A percentile compares a stretch with the other conserved stretches of the same genome.
These are phyloP conservation scores for Eupithecia tripunctaria DNA, from an alignment of 2,888 invertebrate species.

Conservation along the genomic window DNA sequence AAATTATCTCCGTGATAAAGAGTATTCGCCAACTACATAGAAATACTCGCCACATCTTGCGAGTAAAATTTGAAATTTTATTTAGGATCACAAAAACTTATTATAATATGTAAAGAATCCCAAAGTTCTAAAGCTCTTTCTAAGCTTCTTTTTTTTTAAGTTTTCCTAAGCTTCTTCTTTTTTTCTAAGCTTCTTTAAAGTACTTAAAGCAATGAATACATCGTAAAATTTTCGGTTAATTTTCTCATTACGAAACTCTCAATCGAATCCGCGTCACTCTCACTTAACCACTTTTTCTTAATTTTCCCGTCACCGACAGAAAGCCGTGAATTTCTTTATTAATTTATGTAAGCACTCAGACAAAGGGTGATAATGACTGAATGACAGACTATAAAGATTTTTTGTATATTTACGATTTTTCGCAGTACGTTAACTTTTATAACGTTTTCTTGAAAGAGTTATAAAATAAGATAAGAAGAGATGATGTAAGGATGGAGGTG, in stretches of 20 bases:
- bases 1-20: too few species aligned
- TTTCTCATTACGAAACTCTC: not conserved
- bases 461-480: conserved; percentile 2
- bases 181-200: not conserved
- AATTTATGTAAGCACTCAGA: conserved; percentile 81
- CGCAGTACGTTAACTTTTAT: conserved; percentile 71
- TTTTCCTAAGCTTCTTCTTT: too few species aligned
- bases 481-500: not conserved
- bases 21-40: too few species aligned
- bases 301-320: conserved; percentile 73
- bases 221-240: not conserved
- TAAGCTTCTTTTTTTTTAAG: too few species aligned
- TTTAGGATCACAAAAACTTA: not conserved
- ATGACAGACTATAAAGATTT: conserved; percentile 62
- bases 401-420: conserved; percentile 63
- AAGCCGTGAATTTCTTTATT: conserved; percentile 78
- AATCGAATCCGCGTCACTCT: not conserved
- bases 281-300: conserved; percentile 50
- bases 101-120: not conserved
- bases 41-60: too few species aligned
- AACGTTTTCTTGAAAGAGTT: conserved; percentile 57
- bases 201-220: too few species aligned
- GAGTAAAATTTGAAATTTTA: too few species aligned
- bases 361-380: conserved; percentile 57
- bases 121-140: not conserved